A percentile compares a stretch with the other conserved stretches of the same genome.
phyloP scores from a whole-genome alignment of 2,113 vertebrate genomes.

The Calyptomena viridis region DNA sequence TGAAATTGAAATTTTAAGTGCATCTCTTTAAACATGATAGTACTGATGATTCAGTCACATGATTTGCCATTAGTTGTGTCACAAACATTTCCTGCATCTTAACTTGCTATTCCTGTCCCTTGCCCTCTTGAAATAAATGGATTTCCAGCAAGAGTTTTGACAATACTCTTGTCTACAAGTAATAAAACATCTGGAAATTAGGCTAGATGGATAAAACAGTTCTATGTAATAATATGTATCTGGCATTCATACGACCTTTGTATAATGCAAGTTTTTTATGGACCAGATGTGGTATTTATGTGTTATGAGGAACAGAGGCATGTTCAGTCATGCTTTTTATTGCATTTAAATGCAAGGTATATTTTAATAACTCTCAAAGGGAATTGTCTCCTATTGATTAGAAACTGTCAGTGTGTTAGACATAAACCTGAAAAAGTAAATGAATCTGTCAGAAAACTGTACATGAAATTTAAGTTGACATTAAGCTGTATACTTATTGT shows the following conservation, averaged over 20 bases:
- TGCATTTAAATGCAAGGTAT: slow-evolving; percentile 76
- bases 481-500: slow-evolving; percentile 61
- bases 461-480: slow-evolving; percentile 67
- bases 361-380: slow-evolving; percentile 76
- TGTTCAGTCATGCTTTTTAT: slow-evolving; percentile 76
- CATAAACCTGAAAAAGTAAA: slow-evolving; percentile 75
- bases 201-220: slow-evolving; percentile 79
- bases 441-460: slow-evolving; percentile 64
- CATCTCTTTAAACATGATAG: slow-evolving; percentile 52
- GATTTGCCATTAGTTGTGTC: slow-evolving; percentile 46
- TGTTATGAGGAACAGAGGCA: slow-evolving; percentile 76
- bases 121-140: slow-evolving; percentile 66
- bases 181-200: slow-evolving; percentile 81
- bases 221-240: slow-evolving; percentile 72
- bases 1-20: slow-evolving; percentile 43
- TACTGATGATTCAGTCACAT: slow-evolving; percentile 34
- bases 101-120: slow-evolving; percentile 4
- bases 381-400: slow-evolving; percentile 70
- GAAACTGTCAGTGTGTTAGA: slow-evolving; percentile 72
- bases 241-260: slow-evolving; percentile 71
- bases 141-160: slow-evolving; percentile 69
- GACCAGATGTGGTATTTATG: slow-evolving; percentile 78
- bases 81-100: slow-evolving; percentile 59
- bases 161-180: slow-evolving; percentile 73
- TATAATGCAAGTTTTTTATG: slow-evolving; percentile 70